Percentiles rank a stretch among this genome's conserved stretches.
phyloP scores from a whole-genome alignment of 2,113 vertebrate genomes.

The Tragelaphus imberbis region DNA sequence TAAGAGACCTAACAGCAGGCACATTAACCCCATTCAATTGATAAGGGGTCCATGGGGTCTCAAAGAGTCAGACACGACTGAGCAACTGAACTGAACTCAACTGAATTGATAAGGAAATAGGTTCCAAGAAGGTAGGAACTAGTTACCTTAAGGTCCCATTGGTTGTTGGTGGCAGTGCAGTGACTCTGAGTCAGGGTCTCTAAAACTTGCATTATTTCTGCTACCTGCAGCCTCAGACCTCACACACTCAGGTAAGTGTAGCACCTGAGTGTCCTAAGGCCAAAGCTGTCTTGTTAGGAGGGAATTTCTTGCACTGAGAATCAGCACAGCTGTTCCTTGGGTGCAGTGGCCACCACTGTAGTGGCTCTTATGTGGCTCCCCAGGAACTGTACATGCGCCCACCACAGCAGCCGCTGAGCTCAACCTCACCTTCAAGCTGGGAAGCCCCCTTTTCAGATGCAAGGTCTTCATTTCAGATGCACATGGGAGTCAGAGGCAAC shows the following conservation, averaged over 20 bases:
- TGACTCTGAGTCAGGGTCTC: background rate
- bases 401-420: background rate
- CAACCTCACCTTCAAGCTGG: background rate
- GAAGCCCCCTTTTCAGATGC: background rate
- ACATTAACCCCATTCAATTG: background rate
- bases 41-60: background rate
- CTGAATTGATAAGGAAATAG: background rate
- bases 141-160: background rate
- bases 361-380: too few species aligned
- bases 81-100: background rate
- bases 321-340: background rate
- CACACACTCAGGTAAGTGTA: background rate
- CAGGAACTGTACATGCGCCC: background rate
- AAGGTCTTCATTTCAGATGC: background rate
- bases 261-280: background rate
- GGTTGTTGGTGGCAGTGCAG: background rate
- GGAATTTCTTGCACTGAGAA: background rate
- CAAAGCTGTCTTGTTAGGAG: background rate
- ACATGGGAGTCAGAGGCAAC: background rate
- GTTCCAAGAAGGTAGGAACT: background rate
- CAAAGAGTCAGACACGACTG: background rate
- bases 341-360: accelerated
- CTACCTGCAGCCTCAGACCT: background rate
- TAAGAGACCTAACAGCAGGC: background rate
- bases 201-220: background rate